Conservation (phyloP, 1,140 invertebrate species). For the Mylabris phalerata region DNA sequence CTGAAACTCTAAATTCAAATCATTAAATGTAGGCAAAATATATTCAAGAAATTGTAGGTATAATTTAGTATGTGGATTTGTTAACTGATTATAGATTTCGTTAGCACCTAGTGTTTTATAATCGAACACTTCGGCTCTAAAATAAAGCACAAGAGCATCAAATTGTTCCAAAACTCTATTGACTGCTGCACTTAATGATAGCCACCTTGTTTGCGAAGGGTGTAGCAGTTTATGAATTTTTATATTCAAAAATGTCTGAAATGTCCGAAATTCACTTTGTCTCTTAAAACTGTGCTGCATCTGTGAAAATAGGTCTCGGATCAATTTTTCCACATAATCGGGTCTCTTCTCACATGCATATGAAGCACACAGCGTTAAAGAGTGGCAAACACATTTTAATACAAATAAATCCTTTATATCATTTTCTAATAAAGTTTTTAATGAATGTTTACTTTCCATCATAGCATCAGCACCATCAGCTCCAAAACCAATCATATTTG, state of each 20-base stretch:
- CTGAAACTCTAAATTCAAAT: too few species aligned
- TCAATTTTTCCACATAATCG: constrained; percentile 16
- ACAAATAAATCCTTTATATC: constrained; percentile 19
- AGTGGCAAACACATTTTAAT: constrained; percentile 32
- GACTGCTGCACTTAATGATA: constrained; percentile 30
- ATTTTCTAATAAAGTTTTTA: constrained; percentile 13
- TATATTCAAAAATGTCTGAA: constrained; percentile 30
- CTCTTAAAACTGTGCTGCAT: constrained; percentile 24
- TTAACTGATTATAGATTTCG: too few species aligned
- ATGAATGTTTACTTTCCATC: too few species aligned
- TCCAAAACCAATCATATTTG: too few species aligned
- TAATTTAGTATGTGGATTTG: too few species aligned
- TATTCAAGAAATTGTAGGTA: too few species aligned
- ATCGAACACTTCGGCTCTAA: too few species aligned
- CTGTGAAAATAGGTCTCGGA: not conserved
- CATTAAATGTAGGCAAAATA: too few species aligned
- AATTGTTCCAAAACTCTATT: constrained; percentile 26
- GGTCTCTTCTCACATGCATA: constrained; percentile 26
- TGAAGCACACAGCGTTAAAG: constrained; percentile 23
- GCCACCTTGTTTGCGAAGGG: constrained; percentile 34
- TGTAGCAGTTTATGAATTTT: constrained; percentile 34
- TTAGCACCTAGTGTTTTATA: too few species aligned
- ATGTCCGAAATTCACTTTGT: constrained; percentile 21
- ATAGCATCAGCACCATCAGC: too few species aligned
- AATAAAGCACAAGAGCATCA: not conserved